Conservation (phyloP, 2,797 vertebrate genomes). For the Manis crassicaudata region DNA sequence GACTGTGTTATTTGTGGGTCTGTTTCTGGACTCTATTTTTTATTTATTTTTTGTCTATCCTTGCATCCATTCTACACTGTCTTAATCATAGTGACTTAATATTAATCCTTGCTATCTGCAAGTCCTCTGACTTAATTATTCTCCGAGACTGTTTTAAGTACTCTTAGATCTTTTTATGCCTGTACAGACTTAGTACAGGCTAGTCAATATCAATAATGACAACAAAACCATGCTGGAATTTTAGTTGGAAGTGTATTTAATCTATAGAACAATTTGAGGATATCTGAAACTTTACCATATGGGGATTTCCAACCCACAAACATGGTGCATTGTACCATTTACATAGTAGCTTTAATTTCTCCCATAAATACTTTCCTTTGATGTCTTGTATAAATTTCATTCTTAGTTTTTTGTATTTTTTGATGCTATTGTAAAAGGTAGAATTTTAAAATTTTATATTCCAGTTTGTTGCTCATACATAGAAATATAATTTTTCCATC, state of each 20-base stretch:
- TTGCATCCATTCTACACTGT: background rate
- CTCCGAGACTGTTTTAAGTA: background rate
- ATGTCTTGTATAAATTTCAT: background rate
- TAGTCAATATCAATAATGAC: background rate
- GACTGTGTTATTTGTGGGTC: background rate
- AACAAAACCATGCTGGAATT: background rate
- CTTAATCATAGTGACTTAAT: background rate
- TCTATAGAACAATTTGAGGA: background rate
- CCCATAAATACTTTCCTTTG: background rate
- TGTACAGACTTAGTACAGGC: background rate
- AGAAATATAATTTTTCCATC: background rate
- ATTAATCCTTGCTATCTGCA: background rate
- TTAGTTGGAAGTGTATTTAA: background rate
- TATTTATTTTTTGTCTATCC: background rate
- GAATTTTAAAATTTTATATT: background rate
- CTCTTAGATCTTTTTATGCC: background rate
- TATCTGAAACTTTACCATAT: background rate
- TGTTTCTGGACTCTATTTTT: background rate
- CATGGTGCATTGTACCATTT: background rate
- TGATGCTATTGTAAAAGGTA: background rate
- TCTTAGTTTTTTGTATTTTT: background rate
- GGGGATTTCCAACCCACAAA: background rate
- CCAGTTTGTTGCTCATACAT: background rate
- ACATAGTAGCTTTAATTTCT: background rate
- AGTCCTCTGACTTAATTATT: background rate